Base-by-base conservation (phyloP, 2,113 vertebrate genomes). In the Verasper variegatus region DNA sequence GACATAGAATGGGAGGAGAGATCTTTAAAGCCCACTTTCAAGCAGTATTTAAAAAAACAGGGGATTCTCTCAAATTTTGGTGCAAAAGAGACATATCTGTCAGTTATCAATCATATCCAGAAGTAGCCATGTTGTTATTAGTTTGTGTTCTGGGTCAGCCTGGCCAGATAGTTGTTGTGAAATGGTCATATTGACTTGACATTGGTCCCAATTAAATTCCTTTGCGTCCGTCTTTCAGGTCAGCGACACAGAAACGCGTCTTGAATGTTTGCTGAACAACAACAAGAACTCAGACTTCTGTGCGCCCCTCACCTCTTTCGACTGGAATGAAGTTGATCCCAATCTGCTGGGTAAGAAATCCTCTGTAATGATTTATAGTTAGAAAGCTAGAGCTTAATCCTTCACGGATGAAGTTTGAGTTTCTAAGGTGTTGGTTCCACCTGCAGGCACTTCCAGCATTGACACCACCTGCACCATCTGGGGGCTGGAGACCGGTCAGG, bases 221-320 rank as follows among this genome's bases (percentile, higher is more conserved):
- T 78, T 24, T 69, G 11, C 11, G 2, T 64, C 76, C 20, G 3
- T 66, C 52, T 42, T 3, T 23, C 70, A 99, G 98, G 98, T 99
- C 90, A 97, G 97, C 40, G 98, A 99, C 88, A 98, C 98, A 5
- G 98, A 99, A 91, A 99, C 98, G 2, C 95, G 98, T 5, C 96
- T 99, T 31, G 98, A 99, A 79, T 99, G 98, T 93, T 95, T 99
- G 89, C 94, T 99, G 80, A 99, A 99, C 87, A 99, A 99, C 89
- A 99, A 99, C 91, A 99, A 99, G 94, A 99, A 99, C 93, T 99
- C 98, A 0, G 98, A 99, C 88, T 99, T 99, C 95, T 99, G 98
- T 71, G 98, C 98, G 45, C 98, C 98, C 0, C 94, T 99, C 83
- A 99, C 98, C 10, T 99, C 98, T 9, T 99, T 99, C 87, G 98